Percentiles rank a stretch among this genome's conserved stretches.
Conservation (phyloP, 2,113 vertebrate genomes). For the Egretta garzetta region DNA sequence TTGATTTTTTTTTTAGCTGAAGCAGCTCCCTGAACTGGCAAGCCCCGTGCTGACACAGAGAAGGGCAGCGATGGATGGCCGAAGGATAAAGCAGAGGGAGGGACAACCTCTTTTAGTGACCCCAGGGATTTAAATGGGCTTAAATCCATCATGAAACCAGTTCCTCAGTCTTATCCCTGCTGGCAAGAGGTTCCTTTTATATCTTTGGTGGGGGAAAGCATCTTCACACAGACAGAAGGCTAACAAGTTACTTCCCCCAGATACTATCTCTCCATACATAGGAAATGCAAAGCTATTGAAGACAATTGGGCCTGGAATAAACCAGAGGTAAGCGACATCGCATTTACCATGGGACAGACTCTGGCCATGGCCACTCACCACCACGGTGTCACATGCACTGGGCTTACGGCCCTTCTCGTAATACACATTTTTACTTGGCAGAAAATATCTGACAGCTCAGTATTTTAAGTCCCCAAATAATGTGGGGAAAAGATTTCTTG, state of each 20-base stretch:
- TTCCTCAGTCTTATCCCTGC: conserved; percentile 17
- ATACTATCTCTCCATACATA: background rate
- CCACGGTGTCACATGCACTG: accelerated
- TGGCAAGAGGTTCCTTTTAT: background rate
- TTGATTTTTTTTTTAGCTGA: background rate
- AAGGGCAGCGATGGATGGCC: conserved; percentile 6
- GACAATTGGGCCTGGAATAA: background rate
- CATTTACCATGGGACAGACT: background rate
- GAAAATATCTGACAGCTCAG: background rate
- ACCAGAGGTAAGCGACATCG: background rate
- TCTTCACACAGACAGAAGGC: background rate
- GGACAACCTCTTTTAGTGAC: conserved; percentile 3
- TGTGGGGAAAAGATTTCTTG: background rate
- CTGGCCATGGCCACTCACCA: background rate
- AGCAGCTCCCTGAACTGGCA: conserved; percentile 27
- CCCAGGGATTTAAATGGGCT: conserved; percentile 34
- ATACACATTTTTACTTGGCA: background rate
- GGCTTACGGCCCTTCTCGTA: background rate
- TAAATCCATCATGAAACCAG: conserved; percentile 33
- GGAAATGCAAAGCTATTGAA: background rate
- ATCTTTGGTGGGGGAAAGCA: background rate
- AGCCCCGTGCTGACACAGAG: conserved; percentile 4
- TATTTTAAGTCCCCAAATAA: background rate
- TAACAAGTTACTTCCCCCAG: background rate
- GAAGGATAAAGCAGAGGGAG: conserved; percentile 12